Evolutionary conservation across 2,888 invertebrate genomes (phyloP), one percentile per base, ranked within the genome.

Genomic region (Polydrusus cervinus): DNA sequence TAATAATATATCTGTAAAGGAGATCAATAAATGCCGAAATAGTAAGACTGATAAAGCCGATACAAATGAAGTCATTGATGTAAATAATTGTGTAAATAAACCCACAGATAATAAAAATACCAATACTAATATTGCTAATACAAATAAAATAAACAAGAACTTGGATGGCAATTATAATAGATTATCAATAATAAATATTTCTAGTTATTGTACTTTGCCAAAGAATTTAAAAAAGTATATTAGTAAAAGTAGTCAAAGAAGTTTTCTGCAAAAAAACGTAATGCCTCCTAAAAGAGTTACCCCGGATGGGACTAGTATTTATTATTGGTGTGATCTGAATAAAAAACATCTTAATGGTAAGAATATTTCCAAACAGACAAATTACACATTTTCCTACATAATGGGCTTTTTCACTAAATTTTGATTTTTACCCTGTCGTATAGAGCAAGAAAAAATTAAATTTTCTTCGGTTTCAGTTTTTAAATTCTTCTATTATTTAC

Each of bases 261-360:
- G 80, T 78, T 81, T 85, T 57, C 77, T 75, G 70, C 79, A 81
- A 13, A 71, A 64, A 49, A 67, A 86, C 79, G 80, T 88, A 76
- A 87, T 90, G 83, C 94, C 94, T 79, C 94, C 94, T 74, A 93
- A 92, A 85, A 90, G 94, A 79, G 90, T 92, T 82, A 94, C 95
- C 72, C 92, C 94, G 34, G 95, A 95, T 88, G 95, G 95, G 82
- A 95, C 95, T 77, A 92, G 92, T 85, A 92, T 95, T 85, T 94
- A 93, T 90, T 95, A 95, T 89, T 95, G 95, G 94, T 95, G 95
- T 89, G 95, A 95, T 89, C 87, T 93, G 87, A 92, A 93, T 81
- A 90, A 89, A 83, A 89, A 88, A 81, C 85, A 87, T 67, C 84
- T 86, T 71, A 86, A 89, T 88, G 91, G 92, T 91, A 88, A 86